Percentiles rank a stretch among this genome's conserved stretches.
Conservation (phyloP, 37 sponge, comb jelly and placozoan species). For the Ianthella basta region DNA sequence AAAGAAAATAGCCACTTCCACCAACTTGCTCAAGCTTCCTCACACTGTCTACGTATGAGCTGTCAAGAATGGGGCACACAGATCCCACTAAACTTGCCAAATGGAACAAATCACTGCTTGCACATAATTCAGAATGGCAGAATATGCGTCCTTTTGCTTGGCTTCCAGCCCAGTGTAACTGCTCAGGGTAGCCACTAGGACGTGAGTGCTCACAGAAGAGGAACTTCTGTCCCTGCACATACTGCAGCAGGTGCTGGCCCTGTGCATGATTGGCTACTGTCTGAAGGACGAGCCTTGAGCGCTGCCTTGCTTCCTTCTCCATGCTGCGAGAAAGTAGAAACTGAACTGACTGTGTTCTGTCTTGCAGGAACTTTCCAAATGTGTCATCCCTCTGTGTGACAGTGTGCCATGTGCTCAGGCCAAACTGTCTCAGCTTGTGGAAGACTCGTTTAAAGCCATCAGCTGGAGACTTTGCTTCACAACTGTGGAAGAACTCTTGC, state of each 20-base stretch:
- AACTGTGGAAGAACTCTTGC: constrained; percentile 30
- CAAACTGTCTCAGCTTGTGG: constrained; percentile 32
- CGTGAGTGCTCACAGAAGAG: neutral
- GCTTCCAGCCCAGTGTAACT: constrained; percentile 40
- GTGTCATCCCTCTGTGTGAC: neutral
- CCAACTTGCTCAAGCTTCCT: no score
- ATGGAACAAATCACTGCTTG: neutral
- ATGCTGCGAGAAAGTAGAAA: neutral
- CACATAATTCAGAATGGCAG: neutral
- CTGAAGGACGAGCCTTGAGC: neutral
- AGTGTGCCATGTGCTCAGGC: constrained; percentile 51
- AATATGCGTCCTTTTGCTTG: neutral
- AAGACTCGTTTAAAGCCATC: constrained; percentile 4
- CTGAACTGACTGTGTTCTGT: constrained; percentile 37
- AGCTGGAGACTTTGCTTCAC: constrained; percentile 34
- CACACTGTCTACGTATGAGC: neutral
- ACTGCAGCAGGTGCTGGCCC: neutral
- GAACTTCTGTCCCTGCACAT: constrained; percentile 17
- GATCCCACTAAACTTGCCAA: constrained; percentile 30
- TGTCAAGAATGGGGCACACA: constrained; percentile 24
- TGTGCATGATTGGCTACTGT: neutral
- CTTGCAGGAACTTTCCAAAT: constrained; percentile 15
- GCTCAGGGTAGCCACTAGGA: constrained; percentile 33
- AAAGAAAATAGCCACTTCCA: neutral
- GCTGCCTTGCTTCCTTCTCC: constrained; percentile 7